phyloP scores from a whole-genome alignment of 2,113 vertebrate genomes.

The Hypanus sabinus region DNA sequence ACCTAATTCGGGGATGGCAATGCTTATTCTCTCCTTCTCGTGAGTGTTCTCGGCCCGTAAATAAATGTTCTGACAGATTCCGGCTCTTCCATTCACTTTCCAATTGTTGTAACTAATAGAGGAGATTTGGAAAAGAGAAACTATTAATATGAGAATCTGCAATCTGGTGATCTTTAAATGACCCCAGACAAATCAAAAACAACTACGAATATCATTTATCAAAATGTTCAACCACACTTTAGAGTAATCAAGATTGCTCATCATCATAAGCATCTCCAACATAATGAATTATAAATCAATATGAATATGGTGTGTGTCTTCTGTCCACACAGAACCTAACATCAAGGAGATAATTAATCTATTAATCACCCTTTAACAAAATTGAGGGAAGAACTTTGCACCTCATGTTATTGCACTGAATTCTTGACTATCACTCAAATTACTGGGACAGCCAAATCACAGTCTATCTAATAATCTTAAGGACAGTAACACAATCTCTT shows the following conservation, averaged over 20 bases:
- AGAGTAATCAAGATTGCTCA: not conserved
- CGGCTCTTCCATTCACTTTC: slow-evolving; percentile 79
- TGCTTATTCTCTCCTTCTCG: slow-evolving; percentile 65
- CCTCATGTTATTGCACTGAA: not conserved
- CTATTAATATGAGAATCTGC: not conserved
- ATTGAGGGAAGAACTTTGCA: not conserved
- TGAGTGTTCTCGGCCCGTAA: slow-evolving; percentile 72
- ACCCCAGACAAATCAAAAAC: not conserved
- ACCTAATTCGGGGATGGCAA: slow-evolving; percentile 84
- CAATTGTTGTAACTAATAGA: slow-evolving; percentile 69
- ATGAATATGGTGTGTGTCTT: not conserved
- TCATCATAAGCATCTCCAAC: not conserved
- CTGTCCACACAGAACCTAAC: not conserved
- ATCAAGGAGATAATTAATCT: not conserved
- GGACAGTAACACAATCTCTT: not conserved
- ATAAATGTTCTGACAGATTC: slow-evolving; percentile 69
- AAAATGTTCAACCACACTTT: not conserved
- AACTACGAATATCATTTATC: not conserved
- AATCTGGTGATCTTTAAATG: not conserved
- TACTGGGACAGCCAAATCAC: not conserved
- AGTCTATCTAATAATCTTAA: not conserved
- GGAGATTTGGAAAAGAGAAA: not conserved
- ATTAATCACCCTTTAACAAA: not conserved
- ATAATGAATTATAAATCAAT: not conserved
- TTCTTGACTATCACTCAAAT: not conserved